A percentile compares a stretch with the other conserved stretches of the same genome.
Evolutionary conservation across 37 sponge, comb jelly and placozoan genomes (phyloP).

Genomic region (Agelas oroides): DNA sequence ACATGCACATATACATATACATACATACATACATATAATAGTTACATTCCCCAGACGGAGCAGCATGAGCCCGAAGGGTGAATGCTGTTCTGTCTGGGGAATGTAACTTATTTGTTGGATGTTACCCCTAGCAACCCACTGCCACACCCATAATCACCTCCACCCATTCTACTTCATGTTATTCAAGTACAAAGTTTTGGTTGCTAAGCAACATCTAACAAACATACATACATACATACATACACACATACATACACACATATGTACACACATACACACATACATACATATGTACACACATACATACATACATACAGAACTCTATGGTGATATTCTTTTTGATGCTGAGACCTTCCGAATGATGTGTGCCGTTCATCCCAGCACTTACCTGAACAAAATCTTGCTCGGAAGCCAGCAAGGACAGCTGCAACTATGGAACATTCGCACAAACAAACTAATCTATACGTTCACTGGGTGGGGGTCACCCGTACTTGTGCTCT

Average conservation of each 20-base stretch:
- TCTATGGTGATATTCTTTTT: conserved; percentile 88
- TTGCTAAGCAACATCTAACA: no score
- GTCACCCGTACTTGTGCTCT: conserved; percentile 64
- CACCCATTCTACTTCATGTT: no score
- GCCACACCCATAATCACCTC: no score
- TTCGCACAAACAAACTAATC: conserved; percentile 76
- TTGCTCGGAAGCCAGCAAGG: conserved; percentile 89
- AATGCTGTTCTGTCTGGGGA: no score
- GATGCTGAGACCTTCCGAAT: conserved; percentile 61
- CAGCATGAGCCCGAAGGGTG: no score
- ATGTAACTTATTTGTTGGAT: no score
- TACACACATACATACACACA: not conserved
- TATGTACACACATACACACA: not conserved
- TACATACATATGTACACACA: not conserved
- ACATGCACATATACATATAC: no score
- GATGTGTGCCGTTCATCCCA: conserved; percentile 83
- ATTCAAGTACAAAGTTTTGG: no score
- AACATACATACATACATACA: no score
- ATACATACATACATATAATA: no score
- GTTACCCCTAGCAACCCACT: no score
- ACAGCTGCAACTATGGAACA: conserved; percentile 94
- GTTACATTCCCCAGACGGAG: no score
- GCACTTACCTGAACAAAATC: conserved; percentile 97
- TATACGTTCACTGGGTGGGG: conserved; percentile 89
- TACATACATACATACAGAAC: conserved; percentile 53